Evolutionary conservation across 2,888 invertebrate genomes (phyloP).

Genomic region (Drosophila eohydei): DNA sequence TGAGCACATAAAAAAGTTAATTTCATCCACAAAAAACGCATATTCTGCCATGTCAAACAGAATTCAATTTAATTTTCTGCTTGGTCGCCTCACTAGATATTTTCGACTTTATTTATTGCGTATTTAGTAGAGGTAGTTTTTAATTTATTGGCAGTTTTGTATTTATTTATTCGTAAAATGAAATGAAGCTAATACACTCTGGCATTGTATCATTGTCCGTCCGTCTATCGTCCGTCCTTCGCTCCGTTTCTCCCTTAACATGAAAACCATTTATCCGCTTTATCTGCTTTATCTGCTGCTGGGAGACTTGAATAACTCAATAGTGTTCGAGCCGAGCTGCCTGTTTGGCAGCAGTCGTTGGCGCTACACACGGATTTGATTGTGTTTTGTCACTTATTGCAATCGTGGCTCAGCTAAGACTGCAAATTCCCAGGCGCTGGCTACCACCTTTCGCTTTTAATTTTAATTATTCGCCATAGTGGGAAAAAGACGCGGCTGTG

Average conservation of each 20-base stretch:
- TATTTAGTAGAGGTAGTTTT: slow-evolving; percentile 3
- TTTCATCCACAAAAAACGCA: not conserved
- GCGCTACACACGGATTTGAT: not conserved
- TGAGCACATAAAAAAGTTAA: slow-evolving; percentile 1
- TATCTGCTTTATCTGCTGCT: no score
- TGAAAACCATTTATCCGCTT: not conserved
- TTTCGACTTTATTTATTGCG: slow-evolving; percentile 10
- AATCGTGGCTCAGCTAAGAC: not conserved
- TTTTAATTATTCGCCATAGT: slow-evolving; percentile 40
- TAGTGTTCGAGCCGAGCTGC: no score
- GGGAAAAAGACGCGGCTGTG: slow-evolving; percentile 7
- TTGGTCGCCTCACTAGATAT: not conserved
- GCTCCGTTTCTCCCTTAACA: not conserved
- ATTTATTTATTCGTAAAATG: not conserved
- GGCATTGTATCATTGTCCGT: not conserved
- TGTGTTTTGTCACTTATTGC: not conserved
- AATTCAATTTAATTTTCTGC: not conserved
- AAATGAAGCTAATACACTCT: not conserved
- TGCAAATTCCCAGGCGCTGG: not conserved
- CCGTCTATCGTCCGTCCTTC: not conserved
- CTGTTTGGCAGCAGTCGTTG: no score
- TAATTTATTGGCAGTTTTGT: slow-evolving; percentile 1
- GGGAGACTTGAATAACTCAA: no score
- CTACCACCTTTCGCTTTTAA: slow-evolving; percentile 13
- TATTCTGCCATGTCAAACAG: not conserved